These are phyloP conservation scores for Trachythela sp. DNA, from an alignment of 64 coral and sea anemone genomes.

Conservation along the genomic window DNA sequence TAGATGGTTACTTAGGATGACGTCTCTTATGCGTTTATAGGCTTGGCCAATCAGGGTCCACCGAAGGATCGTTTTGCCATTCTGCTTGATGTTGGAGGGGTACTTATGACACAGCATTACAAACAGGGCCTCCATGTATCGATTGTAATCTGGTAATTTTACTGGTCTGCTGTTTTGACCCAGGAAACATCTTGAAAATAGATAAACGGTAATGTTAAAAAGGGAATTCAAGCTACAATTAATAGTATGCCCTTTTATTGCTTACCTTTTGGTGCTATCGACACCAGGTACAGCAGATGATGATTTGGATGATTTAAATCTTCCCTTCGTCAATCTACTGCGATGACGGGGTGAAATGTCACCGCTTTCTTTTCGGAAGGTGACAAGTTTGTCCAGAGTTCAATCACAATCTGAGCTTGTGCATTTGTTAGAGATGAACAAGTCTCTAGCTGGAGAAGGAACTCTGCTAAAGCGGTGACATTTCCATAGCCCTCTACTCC, in stretches of 20 bases:
- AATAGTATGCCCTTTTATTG: no score
- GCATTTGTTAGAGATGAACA: conserved; percentile 30
- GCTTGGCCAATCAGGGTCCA: not conserved
- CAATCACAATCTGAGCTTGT: conserved; percentile 23
- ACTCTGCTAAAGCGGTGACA: conserved; percentile 26
- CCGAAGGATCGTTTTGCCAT: conserved; percentile 25
- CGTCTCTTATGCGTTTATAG: not conserved
- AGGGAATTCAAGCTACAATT: no score
- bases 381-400: conserved; percentile 31
- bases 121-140: not conserved
- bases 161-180: not conserved
- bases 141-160: not conserved
- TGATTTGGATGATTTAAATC: conserved; percentile 33
- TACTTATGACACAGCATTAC: not conserved
- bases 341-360: conserved; percentile 34
- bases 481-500: conserved; percentile 29
- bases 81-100: not conserved
- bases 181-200: not conserved
- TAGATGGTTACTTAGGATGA: not conserved
- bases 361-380: conserved; percentile 42
- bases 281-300: conserved; percentile 38
- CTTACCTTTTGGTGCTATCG: conserved; percentile 48
- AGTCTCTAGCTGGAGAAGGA: no score
- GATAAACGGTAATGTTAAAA: no score
- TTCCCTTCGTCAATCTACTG: conserved; percentile 2